Conservation (phyloP, 1,140 invertebrate genomes). For the Microvelia longipes region DNA sequence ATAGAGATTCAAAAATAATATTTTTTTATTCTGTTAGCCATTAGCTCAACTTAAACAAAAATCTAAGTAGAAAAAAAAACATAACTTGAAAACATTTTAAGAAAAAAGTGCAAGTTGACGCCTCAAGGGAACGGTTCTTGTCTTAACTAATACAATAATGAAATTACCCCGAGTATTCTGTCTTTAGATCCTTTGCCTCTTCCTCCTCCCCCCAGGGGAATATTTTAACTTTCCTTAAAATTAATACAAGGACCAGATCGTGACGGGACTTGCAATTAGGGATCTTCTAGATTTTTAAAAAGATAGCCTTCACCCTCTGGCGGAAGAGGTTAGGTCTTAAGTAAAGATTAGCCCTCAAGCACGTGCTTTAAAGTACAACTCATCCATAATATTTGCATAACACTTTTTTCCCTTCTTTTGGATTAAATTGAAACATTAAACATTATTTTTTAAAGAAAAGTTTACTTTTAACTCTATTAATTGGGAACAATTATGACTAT, state of each 20-base stretch:
- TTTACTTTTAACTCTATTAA: no score
- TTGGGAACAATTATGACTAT: no score
- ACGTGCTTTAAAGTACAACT: background rate
- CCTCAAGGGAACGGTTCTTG: background rate
- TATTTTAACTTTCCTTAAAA: background rate
- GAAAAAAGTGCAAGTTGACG: no score
- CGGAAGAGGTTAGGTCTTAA: background rate
- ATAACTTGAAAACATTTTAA: no score
- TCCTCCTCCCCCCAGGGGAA: background rate
- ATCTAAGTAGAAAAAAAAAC: no score
- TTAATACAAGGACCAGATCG: background rate
- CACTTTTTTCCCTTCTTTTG: background rate
- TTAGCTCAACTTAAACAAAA: no score
- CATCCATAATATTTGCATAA: conserved; percentile 3
- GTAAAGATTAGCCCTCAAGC: background rate
- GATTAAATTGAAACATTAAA: background rate
- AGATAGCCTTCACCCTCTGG: no score
- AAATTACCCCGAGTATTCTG: background rate
- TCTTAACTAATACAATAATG: background rate
- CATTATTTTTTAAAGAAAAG: no score
- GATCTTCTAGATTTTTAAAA: background rate
- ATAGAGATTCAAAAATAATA: no score
- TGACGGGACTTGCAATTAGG: background rate
- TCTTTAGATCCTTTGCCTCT: no score
- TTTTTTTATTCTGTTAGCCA: no score